Base-by-base conservation (phyloP, 2,113 vertebrate genomes). In the Lethenteron reissneri region DNA sequence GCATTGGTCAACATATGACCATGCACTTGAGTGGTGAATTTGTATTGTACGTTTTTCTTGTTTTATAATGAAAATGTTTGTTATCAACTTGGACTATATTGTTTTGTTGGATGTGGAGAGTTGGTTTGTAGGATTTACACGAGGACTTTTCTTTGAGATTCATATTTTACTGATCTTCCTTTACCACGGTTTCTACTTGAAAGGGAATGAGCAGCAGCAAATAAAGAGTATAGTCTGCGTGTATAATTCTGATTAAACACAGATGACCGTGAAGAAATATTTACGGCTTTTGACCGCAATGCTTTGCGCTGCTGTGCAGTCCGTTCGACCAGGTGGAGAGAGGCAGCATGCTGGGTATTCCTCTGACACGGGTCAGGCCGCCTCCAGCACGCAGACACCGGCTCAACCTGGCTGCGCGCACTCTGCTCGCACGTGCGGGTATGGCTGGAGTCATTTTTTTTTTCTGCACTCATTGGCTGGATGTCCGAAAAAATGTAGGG, bases 371-470 rank as follows among this genome's bases (percentile, higher is more conserved):
- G 71, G 83, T 88, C 5, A 86, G 90, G 2, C 86, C 88, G 2
- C 82, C 86, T 6, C 82, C 84, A 1, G 89, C 84, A 1, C 84
- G 91, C 72, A 89, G 95, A 73, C 91, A 97, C 74, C 89, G 92
- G 69, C 95, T 97, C 74, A 90, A 97, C 74, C 79, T 96, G 74
- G 92, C 94, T 68, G 94, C 94, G 4, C 85, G 94, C 25, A 97
- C 92, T 0, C 76, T 97, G 75, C 75, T 97, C 58, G 91, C 92
- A 72, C 88, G 94, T 21, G 94, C 94, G 75, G 94, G 94, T 97
- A 83, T 79, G 82, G 76, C 10, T 19, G 56, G 17, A 14, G 19
- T 73, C 21, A 56, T 15, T 73, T 58, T 10, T 57, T 56, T 64
- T 56, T 11, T 4, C 12, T 57, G 59, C n/a, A 14, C 57, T 4